These are phyloP conservation scores for Bombus breviceps DNA, from an alignment of 1,140 invertebrate species.

Conservation along the genomic window DNA sequence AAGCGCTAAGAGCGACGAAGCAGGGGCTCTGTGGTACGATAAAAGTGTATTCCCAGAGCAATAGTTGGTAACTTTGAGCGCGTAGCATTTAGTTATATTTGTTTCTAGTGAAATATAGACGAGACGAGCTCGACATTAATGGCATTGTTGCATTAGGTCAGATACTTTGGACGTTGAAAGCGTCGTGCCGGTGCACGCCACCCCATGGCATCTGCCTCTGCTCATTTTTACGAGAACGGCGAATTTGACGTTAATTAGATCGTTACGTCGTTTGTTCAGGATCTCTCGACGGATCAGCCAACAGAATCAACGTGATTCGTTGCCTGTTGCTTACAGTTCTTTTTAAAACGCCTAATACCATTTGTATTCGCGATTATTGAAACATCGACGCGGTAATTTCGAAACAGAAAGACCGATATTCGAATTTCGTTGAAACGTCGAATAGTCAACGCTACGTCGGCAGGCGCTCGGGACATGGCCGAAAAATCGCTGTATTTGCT, in stretches of 20 bases:
- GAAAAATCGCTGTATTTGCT: no score
- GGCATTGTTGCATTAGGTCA: constrained; percentile 15
- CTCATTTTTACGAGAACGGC: neutral
- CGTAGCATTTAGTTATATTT: constrained; percentile 6
- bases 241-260: constrained; percentile 40
- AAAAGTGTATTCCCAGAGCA: neutral
- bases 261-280: neutral
- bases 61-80: neutral
- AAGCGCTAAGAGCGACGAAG: no score
- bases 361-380: neutral
- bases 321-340: neutral
- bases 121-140: neutral
- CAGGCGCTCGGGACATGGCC: no score
- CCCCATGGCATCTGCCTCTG: neutral
- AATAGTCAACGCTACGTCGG: no score
- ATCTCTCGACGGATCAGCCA: neutral
- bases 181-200: no score
- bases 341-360: rapidly evolving
- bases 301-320: neutral
- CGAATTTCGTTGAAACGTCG: no score
- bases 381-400: neutral
- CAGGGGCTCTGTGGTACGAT: neutral
- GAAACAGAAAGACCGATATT: no score
- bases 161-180: neutral
- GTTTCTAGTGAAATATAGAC: neutral